Evolutionary conservation across 2,797 vertebrate genomes (phyloP).

Genomic region (Halcyon smyrnensis): DNA sequence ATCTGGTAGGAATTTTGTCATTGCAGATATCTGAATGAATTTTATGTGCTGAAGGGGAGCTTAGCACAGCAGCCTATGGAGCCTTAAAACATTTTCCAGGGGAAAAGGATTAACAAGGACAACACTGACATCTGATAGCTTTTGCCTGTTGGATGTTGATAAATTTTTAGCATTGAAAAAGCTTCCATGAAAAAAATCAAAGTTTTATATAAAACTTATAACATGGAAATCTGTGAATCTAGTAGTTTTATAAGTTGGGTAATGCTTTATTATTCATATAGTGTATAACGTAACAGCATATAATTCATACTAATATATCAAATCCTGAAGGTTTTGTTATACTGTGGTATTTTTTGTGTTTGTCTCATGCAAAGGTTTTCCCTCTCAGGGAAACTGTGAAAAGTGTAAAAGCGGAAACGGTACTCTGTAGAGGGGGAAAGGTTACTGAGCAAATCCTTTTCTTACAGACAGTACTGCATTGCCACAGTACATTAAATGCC

Average conservation of each 20-base stretch:
- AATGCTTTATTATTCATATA: background rate
- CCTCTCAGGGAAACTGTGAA: background rate
- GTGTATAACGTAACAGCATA: background rate
- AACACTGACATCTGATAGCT: constrained; percentile 33
- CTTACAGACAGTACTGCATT: background rate
- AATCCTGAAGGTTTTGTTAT: background rate
- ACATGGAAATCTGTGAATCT: background rate
- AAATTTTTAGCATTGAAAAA: constrained; percentile 25
- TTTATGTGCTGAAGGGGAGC: constrained; percentile 12
- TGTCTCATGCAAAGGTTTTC: background rate
- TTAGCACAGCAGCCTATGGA: constrained; percentile 17
- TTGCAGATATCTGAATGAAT: constrained; percentile 3
- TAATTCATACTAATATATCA: background rate
- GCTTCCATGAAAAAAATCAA: constrained; percentile 7
- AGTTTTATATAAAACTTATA: background rate
- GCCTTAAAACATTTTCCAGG: constrained; percentile 16
- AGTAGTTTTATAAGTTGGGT: background rate
- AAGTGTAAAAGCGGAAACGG: background rate
- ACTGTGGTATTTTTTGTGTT: background rate
- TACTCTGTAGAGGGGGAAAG: background rate
- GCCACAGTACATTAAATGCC: background rate
- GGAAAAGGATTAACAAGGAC: constrained; percentile 1
- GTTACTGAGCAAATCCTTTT: background rate
- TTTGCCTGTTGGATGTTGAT: constrained; percentile 47
- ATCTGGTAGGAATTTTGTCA: constrained; percentile 16